A percentile compares a stretch with the other conserved stretches of the same genome.
These are phyloP conservation scores for Trichechus manatus DNA, from an alignment of 2,113 vertebrate species.

Conservation along the genomic window DNA sequence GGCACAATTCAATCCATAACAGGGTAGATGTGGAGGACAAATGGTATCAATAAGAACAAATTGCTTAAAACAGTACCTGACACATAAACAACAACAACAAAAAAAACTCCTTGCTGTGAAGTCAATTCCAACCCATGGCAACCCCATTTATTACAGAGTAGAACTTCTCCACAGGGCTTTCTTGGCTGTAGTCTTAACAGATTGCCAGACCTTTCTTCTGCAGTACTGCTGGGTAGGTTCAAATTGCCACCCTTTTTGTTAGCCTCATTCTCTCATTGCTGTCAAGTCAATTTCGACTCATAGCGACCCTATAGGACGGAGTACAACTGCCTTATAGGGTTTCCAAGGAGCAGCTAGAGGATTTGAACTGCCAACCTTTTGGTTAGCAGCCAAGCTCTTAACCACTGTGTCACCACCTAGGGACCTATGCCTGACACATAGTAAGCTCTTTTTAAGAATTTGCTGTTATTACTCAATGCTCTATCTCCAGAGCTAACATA, in stretches of 20 bases:
- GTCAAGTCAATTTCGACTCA: too few relatives aligned
- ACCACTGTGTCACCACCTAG: neutral
- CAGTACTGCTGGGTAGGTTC: too few relatives aligned
- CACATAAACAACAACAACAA: too few relatives aligned
- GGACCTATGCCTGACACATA: neutral
- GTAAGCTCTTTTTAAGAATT: slow-evolving; percentile 45
- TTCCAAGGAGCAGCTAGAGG: too few relatives aligned
- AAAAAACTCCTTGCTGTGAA: neutral
- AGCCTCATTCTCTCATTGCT: too few relatives aligned
- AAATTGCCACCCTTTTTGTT: neutral
- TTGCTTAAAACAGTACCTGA: too few relatives aligned
- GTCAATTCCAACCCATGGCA: neutral
- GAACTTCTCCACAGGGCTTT: neutral
- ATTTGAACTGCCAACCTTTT: neutral
- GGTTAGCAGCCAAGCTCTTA: neutral
- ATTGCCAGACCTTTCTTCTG: neutral
- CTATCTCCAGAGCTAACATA: slow-evolving; percentile 2
- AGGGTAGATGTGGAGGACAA: too few relatives aligned
- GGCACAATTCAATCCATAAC: too few relatives aligned
- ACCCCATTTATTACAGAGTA: neutral
- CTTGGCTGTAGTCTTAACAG: neutral
- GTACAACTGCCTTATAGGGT: too few relatives aligned
- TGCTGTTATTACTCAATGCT: slow-evolving; percentile 29
- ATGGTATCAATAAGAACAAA: too few relatives aligned
- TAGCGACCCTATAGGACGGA: too few relatives aligned